Evolutionary conservation across 2,797 vertebrate species (phyloP), one percentile per base, ranked within the genome.

Genomic region (Oreonectes daqikongensis): DNA sequence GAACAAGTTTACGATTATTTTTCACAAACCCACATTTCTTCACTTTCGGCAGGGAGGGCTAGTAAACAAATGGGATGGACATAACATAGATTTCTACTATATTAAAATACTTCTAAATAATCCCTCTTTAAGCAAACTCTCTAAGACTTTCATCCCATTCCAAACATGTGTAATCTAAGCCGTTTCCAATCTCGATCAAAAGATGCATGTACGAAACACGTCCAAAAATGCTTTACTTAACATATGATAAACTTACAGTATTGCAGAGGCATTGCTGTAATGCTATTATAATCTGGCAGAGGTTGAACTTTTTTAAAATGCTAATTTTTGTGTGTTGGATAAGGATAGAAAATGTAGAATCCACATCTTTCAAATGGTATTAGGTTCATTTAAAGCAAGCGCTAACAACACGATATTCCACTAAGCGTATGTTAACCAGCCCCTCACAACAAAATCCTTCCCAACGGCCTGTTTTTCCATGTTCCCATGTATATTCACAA

Each of bases 1-100:
- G n/a, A 74, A 74, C 11, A 40, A 53, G 10, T 66, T 20, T 74
- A 50, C 9, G 5, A 18, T 65, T n/a, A 40, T 75, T 75, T 67
- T 75, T 61, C 63, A 20, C 35, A 63, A 11, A 50, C 20, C 38
- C 28, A 5, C 26, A 48, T 77, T 70, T 77, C 48, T 69, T 65
- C 60, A 26, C 18, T 35, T 66, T 32, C 35, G 8, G 57, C 60
- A 66, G 46, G 12, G 68, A 40, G 48, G 35, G 22, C 46, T 70
- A 61, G 75, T 22, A 17, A 57, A 42, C 32, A 22, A 59, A 48
- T 48, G 2, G 8, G 28, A 38, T 5, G 26, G 48, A 32, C 20
- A 57, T 4, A 42, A 42, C 40, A 42, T 1, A 42, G 12, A 42
- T 42, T 42, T 42, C 48, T 44, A 26, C 12, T 24, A 52, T 20